Evolutionary conservation across 2,113 vertebrate species (phyloP), one percentile per base, ranked within the genome.

Genomic region (Carlito syrichta): DNA sequence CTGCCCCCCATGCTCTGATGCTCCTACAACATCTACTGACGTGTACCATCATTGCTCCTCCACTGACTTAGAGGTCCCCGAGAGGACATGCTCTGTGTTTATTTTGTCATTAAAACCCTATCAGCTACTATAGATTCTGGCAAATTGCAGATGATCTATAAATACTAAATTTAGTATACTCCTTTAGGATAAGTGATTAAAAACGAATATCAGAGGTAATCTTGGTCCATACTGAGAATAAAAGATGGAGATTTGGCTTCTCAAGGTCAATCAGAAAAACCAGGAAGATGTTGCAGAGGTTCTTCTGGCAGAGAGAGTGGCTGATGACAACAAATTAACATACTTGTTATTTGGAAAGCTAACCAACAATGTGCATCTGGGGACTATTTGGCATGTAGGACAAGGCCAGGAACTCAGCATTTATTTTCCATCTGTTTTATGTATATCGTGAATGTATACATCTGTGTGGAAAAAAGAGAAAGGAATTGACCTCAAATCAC

Each of bases 351-450:
- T 6, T 7, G 23, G 3, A 45, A 25, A 74, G 43, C 8, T 13
- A n/a, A 3, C 0, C 1, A 7, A 79, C 38, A 17, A 12, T 8
- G 14, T 16, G 22, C 62, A 48, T 81, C 16, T 30, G 60, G 77
- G 48, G 58, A 48, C 38, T 19, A 30, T 52, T 6, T 10, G 45
- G 79, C 27, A 60, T 11, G 4, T 19, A 35, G 32, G 25, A 43
- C 12, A 35, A 76, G 19, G 40, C 38, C 35, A 60, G 62, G 40
- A 76, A 60, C 11, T 25, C 66, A 50, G 63, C 0, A 0, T 79
- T 56, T 78, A 50, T 35, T 89, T 73, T 50, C 30, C 60, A 83
- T 43, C n/a, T 71, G 50, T 96, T 89, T 94, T 88, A 77, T 45
- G 35, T 43, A 23, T 62, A 62, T 83, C 2, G 1, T 48, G 16